Percentiles rank a stretch among this genome's conserved stretches.
Evolutionary conservation across 1,140 invertebrate species (phyloP).

Genomic region (Cheumatopsyche charites): DNA sequence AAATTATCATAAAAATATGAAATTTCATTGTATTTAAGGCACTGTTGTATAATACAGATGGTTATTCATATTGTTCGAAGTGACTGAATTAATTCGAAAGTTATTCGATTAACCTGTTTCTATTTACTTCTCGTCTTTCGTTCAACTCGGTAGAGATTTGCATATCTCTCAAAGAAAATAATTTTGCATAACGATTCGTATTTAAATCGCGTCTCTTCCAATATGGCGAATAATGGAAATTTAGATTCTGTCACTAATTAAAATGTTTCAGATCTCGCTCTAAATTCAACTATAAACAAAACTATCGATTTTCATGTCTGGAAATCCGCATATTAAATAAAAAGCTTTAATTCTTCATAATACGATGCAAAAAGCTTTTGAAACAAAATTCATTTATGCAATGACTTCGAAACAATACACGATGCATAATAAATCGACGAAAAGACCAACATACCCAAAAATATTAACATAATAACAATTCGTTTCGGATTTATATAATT

Average conservation of each 20-base stretch:
- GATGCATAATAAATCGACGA: too few species aligned
- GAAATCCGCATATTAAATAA: background rate
- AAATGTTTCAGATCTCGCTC: background rate
- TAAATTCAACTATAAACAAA: background rate
- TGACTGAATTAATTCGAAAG: background rate
- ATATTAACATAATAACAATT: too few species aligned
- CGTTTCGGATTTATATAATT: too few species aligned
- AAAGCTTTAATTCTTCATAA: background rate
- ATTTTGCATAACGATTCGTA: conserved; percentile 15
- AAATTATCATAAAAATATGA: too few species aligned
- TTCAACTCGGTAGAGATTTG: background rate
- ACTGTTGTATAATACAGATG: too few species aligned
- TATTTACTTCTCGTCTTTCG: conserved; percentile 15
- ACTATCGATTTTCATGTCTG: background rate
- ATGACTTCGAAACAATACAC: too few species aligned
- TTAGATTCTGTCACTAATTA: background rate
- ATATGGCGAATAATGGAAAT: conserved; percentile 1
- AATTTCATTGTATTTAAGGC: too few species aligned
- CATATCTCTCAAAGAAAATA: conserved; percentile 13
- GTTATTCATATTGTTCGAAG: too few species aligned
- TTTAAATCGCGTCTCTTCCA: conserved; percentile 7
- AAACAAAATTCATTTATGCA: too few species aligned
- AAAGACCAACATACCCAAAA: too few species aligned
- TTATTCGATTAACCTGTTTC: conserved; percentile 21
- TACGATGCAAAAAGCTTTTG: too few species aligned